Base-by-base conservation (phyloP, 2,888 invertebrate genomes). In the Tetramorium bicarinatum region DNA sequence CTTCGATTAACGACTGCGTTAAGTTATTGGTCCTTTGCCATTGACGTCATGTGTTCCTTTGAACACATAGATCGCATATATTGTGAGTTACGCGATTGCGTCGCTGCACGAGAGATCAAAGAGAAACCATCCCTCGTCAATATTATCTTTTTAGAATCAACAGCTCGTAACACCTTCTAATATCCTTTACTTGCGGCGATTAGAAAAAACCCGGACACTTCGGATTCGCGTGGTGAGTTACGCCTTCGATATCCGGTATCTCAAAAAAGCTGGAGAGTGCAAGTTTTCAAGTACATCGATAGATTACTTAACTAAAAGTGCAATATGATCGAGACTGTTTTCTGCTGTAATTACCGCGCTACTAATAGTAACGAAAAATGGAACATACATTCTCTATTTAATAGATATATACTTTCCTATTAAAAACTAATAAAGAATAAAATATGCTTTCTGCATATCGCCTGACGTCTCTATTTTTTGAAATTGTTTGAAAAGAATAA, bases 71-170 rank as follows among this genome's bases (percentile, higher is more conserved):
- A 38, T 79, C 44, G 29, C 3, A 15, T 47, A n/a, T 44, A 13
- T 74, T 15, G 54, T 72, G 34, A 79, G 34, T 79, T 77, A 77
- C n/a, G 15, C 59, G 54, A 25, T 59, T 56, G 18, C 21, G 21
- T 8, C 34, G 47, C 13, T 72, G 47, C 41, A 52, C 21, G 47
- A 13, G 11, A 79, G 74, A 80, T 80, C 74, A 80, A 80, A 80
- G 59, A 59, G 47, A 21, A 59, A 47, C 21, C 47, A 79, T 56
- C 56, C 34, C 47, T 72, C 59, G 38, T 44, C 47, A 59, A 47
- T 72, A 80, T 59, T 72, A 69, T 79, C 74, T 59, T 80, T 80
- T 80, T 80, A 72, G 59, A 47, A 59, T 80, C 59, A 72, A 47
- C 59, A 80, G 25, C 25, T 80, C 11, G 47, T 72, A 79, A 79